phyloP scores from a whole-genome alignment of 2,113 vertebrate species.

The Rhinoderma darwinii region DNA sequence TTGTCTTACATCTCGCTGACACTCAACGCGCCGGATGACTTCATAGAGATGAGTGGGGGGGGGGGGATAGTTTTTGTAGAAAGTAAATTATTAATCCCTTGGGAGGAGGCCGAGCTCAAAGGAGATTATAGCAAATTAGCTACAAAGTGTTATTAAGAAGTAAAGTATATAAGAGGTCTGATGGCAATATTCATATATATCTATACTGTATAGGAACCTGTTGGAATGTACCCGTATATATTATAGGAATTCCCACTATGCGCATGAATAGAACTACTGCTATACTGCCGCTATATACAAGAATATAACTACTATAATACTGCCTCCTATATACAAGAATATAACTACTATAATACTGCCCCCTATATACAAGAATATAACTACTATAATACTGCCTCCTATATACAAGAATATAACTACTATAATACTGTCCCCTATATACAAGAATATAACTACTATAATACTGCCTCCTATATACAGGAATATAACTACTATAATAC shows the following conservation, averaged over 20 bases:
- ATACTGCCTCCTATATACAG: background rate
- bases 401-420: constrained; percentile 1
- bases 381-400: background rate
- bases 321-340: background rate
- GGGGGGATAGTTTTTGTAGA: background rate
- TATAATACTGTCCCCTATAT: background rate
- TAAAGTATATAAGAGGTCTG: background rate
- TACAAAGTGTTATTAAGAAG: background rate
- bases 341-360: background rate
- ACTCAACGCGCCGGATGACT: constrained; percentile 64
- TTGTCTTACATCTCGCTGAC: constrained; percentile 68
- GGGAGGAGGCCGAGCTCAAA: background rate
- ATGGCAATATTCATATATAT: background rate
- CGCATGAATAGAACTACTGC: background rate
- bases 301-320: constrained; percentile 1
- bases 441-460: constrained; percentile 8
- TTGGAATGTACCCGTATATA: background rate
- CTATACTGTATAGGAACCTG: background rate
- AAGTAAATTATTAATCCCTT: constrained; percentile 36
- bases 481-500: constrained; percentile 21
- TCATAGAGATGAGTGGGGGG: background rate
- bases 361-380: background rate
- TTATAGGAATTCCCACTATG: background rate
- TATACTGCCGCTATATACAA: background rate
- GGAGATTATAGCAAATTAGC: background rate